These are phyloP conservation scores for Atherinomorus stipes DNA, from an alignment of 2,113 vertebrate genomes.

Conservation along the genomic window DNA sequence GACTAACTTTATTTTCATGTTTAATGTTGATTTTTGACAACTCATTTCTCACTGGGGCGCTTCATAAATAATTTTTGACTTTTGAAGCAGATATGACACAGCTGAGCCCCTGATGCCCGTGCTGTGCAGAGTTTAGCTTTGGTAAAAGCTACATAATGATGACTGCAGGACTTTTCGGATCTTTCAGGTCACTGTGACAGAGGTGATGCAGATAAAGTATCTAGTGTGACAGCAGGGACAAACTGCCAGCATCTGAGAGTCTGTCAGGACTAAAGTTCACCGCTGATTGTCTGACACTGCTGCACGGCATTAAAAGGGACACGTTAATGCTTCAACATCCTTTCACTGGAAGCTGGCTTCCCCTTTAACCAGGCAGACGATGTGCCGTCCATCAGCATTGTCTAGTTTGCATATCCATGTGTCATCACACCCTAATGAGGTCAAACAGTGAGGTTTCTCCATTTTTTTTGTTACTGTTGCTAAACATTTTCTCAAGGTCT, in stretches of 20 bases:
- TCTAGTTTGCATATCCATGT: background rate
- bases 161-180: constrained; percentile 4
- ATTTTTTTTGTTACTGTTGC: no score
- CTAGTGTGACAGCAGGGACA: background rate
- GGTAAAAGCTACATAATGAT: background rate
- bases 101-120: no score
- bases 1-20: no score
- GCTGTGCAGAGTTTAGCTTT: background rate
- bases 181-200: constrained; percentile 29
- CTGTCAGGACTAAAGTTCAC: constrained; percentile 36
- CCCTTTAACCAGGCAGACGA: constrained; percentile 31
- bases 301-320: background rate
- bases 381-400: background rate
- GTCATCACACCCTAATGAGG: background rate
- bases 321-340: background rate
- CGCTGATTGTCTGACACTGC: background rate
- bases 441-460: no score
- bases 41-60: no score
- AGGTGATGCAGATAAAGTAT: constrained; percentile 47
- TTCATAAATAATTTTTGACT: no score
- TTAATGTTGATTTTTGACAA: no score
- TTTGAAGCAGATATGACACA: no score
- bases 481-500: background rate
- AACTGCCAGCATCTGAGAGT: background rate
- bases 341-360: constrained; percentile 7